Conservation (phyloP, 1,140 invertebrate genomes). For the Gryon sp. region DNA sequence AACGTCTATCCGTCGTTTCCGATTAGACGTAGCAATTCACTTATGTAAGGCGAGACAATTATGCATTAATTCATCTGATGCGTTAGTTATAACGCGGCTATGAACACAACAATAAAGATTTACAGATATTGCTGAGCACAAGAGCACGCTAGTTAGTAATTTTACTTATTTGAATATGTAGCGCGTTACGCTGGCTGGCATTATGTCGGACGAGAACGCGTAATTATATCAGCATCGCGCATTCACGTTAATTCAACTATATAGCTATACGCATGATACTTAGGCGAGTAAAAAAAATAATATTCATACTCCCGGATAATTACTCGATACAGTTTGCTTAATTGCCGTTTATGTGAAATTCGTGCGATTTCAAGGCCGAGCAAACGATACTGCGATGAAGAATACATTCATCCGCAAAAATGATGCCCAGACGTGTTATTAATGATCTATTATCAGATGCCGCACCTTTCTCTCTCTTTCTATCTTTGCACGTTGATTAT, state of each 20-base stretch:
- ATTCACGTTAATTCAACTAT: slow-evolving; percentile 44
- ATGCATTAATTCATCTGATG: slow-evolving; percentile 57
- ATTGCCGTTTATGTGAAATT: slow-evolving; percentile 57
- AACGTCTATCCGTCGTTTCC: slow-evolving; percentile 28
- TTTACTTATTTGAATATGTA: slow-evolving; percentile 68
- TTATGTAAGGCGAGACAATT: slow-evolving; percentile 55
- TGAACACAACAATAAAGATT: slow-evolving; percentile 64
- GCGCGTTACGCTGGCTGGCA: slow-evolving; percentile 57
- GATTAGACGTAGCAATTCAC: slow-evolving; percentile 52
- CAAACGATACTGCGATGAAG: slow-evolving; percentile 16
- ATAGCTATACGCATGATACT: slow-evolving; percentile 37
- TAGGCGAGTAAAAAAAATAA: slow-evolving; percentile 61
- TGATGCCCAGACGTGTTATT: slow-evolving; percentile 27
- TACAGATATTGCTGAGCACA: slow-evolving; percentile 42
- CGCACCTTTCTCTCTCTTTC: slow-evolving; percentile 38
- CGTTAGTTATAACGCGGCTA: slow-evolving; percentile 53
- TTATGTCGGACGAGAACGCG: slow-evolving; percentile 34
- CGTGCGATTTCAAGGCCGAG: slow-evolving; percentile 38
- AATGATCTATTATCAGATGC: slow-evolving; percentile 56
- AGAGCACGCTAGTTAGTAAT: slow-evolving; percentile 53
- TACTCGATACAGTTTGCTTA: slow-evolving; percentile 42
- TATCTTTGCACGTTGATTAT: slow-evolving; percentile 36
- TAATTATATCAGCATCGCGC: slow-evolving; percentile 64
- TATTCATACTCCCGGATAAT: slow-evolving; percentile 59
- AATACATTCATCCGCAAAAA: slow-evolving; percentile 44